These are phyloP conservation scores for Cataglyphis altisquamis DNA, from an alignment of 2,888 invertebrate genomes.

Conservation along the genomic window DNA sequence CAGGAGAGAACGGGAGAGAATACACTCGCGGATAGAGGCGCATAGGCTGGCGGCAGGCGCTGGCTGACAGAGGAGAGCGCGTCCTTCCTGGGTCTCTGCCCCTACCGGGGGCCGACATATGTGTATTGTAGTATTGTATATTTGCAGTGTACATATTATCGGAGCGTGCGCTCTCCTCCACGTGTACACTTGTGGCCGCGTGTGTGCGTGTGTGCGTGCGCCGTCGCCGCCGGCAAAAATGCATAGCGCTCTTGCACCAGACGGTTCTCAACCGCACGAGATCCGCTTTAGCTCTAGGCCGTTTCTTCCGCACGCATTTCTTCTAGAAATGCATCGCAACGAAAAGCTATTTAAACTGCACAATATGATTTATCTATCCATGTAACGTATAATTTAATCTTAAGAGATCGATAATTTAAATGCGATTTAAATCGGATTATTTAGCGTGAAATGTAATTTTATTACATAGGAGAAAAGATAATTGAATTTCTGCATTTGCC, in stretches of 20 bases:
- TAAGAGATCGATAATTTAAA: neutral
- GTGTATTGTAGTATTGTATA: slow-evolving; percentile 81
- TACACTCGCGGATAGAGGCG: slow-evolving; percentile 71
- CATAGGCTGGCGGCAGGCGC: slow-evolving; percentile 67
- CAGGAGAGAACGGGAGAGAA: slow-evolving; percentile 57
- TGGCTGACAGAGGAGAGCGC: slow-evolving; percentile 77
- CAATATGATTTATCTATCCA: neutral
- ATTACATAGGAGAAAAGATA: too few relatives aligned
- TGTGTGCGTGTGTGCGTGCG: neutral
- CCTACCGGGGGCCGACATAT: slow-evolving; percentile 76
- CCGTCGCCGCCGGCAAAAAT: slow-evolving; percentile 81
- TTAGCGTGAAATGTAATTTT: neutral
- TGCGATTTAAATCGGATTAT: neutral
- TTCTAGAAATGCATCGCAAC: neutral
- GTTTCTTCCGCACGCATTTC: neutral
- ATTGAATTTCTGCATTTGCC: too few relatives aligned
- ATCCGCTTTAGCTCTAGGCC: neutral
- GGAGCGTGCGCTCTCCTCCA: slow-evolving; percentile 67
- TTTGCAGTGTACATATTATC: slow-evolving; percentile 83
- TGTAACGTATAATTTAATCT: neutral
- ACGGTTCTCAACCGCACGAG: slow-evolving; percentile 83
- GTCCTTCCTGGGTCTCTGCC: slow-evolving; percentile 86
- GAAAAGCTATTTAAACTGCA: neutral
- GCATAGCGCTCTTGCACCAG: slow-evolving; percentile 80
- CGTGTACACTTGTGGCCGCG: slow-evolving; percentile 55